Evolutionary conservation across 1,140 invertebrate genomes (phyloP).

Genomic region (Geopemphigus sp.): DNA sequence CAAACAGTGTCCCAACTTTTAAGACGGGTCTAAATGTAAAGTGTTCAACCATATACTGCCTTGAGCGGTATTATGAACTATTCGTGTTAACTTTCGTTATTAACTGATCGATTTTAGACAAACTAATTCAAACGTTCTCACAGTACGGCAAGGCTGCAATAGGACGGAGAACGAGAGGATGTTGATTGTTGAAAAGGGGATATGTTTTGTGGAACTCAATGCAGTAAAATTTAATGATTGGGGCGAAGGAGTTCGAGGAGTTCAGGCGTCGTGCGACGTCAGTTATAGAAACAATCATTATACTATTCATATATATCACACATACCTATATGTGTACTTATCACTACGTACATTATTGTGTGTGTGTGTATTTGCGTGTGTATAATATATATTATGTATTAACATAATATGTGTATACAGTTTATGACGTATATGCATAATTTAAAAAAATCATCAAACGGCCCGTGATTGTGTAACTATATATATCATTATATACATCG

Average conservation of each 20-base stretch:
- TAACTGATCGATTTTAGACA: constrained; percentile 24
- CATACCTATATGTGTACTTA: not conserved
- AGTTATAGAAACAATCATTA: not conserved
- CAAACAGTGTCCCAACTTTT: not conserved
- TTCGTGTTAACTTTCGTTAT: constrained; percentile 24
- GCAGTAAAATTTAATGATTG: not conserved
- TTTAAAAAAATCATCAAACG: not conserved
- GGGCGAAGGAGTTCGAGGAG: not conserved
- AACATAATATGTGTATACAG: not conserved
- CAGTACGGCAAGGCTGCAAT: not conserved
- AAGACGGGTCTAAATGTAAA: not conserved
- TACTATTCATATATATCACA: not conserved
- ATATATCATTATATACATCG: not conserved
- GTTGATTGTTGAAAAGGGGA: constrained; percentile 11
- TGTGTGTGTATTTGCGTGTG: no score
- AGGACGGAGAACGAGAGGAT: not conserved
- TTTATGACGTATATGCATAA: not conserved
- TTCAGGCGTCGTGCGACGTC: not conserved
- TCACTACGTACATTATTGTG: not conserved
- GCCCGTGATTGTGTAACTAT: not conserved
- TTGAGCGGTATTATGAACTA: constrained; percentile 2
- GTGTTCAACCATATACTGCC: not conserved
- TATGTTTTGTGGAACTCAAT: not conserved
- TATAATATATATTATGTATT: no score
- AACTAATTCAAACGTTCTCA: constrained; percentile 19